phyloP scores from a whole-genome alignment of 2,888 invertebrate species.

The Dicyrtomina minuta region DNA sequence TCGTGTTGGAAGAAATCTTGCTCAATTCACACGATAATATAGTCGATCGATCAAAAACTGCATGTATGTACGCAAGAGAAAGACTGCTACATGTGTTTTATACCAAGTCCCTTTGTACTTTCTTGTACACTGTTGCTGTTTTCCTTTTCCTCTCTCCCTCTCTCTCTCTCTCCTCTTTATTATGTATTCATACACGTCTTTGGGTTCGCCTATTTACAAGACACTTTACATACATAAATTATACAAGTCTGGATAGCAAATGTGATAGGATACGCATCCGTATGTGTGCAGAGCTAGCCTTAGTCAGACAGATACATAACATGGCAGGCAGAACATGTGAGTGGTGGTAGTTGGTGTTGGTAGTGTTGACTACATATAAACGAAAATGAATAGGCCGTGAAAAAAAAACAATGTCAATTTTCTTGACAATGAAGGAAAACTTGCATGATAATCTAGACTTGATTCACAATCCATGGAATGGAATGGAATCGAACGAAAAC shows the following conservation, averaged over 20 bases:
- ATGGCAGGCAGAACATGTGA: neutral
- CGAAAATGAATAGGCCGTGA: slow-evolving; percentile 1
- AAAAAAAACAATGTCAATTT: slow-evolving; percentile 23
- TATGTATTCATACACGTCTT: slow-evolving; percentile 21
- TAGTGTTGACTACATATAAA: neutral
- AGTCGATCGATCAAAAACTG: slow-evolving; percentile 19
- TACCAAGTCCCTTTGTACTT: neutral
- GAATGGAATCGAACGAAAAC: too few species aligned
- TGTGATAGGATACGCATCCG: too few species aligned
- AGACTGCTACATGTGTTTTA: too few species aligned
- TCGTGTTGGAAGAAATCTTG: slow-evolving; percentile 11
- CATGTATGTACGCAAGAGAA: too few species aligned
- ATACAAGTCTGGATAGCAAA: neutral
- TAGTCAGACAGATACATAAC: neutral
- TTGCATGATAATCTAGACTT: slow-evolving; percentile 22
- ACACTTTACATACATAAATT: slow-evolving; percentile 11
- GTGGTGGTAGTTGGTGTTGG: neutral
- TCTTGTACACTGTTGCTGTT: neutral
- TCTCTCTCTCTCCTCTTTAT: neutral
- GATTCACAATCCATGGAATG: too few species aligned
- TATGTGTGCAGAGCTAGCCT: too few species aligned
- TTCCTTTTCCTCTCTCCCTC: neutral
- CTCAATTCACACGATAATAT: slow-evolving; percentile 10
- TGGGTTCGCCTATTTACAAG: slow-evolving; percentile 1
- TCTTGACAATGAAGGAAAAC: slow-evolving; percentile 27